phyloP scores from a whole-genome alignment of 2,888 invertebrate genomes.

The Carcina quercana region DNA sequence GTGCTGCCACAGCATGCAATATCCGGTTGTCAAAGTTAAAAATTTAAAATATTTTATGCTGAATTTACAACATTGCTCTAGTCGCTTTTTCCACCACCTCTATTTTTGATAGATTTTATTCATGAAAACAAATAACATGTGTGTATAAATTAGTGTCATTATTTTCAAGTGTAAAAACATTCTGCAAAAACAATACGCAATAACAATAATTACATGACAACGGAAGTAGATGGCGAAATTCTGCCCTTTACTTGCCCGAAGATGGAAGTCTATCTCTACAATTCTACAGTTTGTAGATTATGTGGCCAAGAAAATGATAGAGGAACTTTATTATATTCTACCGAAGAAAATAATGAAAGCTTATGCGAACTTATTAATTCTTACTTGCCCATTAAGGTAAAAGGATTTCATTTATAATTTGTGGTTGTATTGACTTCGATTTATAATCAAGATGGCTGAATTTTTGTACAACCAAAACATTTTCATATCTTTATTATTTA shows the following conservation, averaged over 20 bases:
- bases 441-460: constrained; percentile 51
- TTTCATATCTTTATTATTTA: constrained; percentile 23
- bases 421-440: constrained; percentile 64
- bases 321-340: constrained; percentile 77
- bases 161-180: too few relatives aligned
- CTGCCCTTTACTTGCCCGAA: constrained; percentile 19
- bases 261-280: constrained; percentile 74
- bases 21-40: constrained; percentile 3
- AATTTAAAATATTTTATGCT: too few relatives aligned
- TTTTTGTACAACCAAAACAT: constrained; percentile 28
- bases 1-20: constrained; percentile 29
- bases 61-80: too few relatives aligned
- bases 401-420: constrained; percentile 34
- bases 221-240: constrained; percentile 60
- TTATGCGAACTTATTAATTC: constrained; percentile 79
- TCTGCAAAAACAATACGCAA: constrained; percentile 7
- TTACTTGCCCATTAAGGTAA: constrained; percentile 84
- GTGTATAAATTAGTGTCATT: too few relatives aligned
- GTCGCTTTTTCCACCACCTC: too few relatives aligned
- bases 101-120: too few relatives aligned
- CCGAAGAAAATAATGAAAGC: constrained; percentile 74
- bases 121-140: too few relatives aligned
- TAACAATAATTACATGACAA: neutral
- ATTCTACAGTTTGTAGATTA: constrained; percentile 83
- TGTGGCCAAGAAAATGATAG: constrained; percentile 83